Percentiles rank a stretch among this genome's conserved stretches.
Evolutionary conservation across 2,797 vertebrate species (phyloP).

Genomic region (Syngnathus acus): DNA sequence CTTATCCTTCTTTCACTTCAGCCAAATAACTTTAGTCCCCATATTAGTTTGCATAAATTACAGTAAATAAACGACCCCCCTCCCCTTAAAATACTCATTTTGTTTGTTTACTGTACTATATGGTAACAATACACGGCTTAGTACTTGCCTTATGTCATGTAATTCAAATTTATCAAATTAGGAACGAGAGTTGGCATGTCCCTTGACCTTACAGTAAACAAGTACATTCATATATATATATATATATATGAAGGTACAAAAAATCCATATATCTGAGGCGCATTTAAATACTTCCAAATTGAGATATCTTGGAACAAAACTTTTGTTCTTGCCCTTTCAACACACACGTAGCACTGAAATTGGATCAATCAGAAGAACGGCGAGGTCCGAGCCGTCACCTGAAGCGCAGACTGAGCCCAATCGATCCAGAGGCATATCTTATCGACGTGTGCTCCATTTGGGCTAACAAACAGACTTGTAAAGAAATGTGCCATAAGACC

Average conservation of each 20-base stretch:
- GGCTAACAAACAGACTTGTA: constrained; percentile 17
- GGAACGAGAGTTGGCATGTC: too few relatives aligned
- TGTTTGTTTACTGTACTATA: background rate
- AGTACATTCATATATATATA: too few relatives aligned
- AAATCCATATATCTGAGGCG: background rate
- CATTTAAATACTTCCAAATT: background rate
- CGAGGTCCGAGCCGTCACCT: constrained; percentile 38
- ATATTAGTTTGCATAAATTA: background rate
- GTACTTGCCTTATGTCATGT: too few relatives aligned
- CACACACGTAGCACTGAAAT: constrained; percentile 11
- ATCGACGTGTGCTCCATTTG: background rate
- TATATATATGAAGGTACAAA: background rate
- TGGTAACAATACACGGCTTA: too few relatives aligned
- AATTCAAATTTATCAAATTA: too few relatives aligned
- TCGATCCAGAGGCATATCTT: constrained; percentile 37
- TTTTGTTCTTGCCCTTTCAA: constrained; percentile 13
- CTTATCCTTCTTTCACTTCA: constrained; percentile 28
- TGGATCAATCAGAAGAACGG: constrained; percentile 57
- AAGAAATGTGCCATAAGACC: constrained; percentile 8
- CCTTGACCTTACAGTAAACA: too few relatives aligned
- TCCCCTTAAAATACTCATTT: background rate
- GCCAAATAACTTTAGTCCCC: constrained; percentile 5
- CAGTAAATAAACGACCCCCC: background rate
- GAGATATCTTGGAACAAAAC: background rate
- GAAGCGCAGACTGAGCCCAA: constrained; percentile 52